Conservation (phyloP, 2,113 vertebrate species). For the Sprattus sprattus region DNA sequence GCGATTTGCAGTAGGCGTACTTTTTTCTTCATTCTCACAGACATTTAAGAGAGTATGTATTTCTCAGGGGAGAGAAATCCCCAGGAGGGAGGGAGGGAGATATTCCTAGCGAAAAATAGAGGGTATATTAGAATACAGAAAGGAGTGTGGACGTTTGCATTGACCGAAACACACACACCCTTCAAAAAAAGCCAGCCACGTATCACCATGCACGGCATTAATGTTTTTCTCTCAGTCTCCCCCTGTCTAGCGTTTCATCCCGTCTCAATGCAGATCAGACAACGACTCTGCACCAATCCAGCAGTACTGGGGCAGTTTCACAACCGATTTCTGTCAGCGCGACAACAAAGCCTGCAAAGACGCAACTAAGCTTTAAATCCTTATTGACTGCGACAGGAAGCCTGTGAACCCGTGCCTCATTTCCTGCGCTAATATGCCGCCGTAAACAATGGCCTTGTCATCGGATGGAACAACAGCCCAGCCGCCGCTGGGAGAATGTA, state of each 20-base stretch:
- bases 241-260: neutral
- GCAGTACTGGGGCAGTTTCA: conserved; percentile 14
- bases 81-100: neutral
- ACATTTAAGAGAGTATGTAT: neutral
- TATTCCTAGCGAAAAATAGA: neutral
- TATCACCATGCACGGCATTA: neutral
- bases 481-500: neutral
- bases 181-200: neutral
- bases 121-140: neutral
- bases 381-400: conserved; percentile 18
- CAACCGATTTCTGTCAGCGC: conserved; percentile 11
- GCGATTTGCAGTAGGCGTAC: neutral
- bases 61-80: too few species aligned
- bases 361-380: conserved; percentile 17
- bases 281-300: neutral
- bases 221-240: neutral
- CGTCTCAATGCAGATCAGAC: conserved; percentile 1
- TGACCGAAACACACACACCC: neutral
- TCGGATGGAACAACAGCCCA: neutral
- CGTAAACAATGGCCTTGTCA: conserved; percentile 2
- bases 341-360: conserved; percentile 17
- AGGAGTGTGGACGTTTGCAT: neutral
- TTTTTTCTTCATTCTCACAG: neutral
- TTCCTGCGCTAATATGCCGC: neutral
- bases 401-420: neutral